phyloP scores from a whole-genome alignment of 2,113 vertebrate genomes.

The Corythaeola cristata region DNA sequence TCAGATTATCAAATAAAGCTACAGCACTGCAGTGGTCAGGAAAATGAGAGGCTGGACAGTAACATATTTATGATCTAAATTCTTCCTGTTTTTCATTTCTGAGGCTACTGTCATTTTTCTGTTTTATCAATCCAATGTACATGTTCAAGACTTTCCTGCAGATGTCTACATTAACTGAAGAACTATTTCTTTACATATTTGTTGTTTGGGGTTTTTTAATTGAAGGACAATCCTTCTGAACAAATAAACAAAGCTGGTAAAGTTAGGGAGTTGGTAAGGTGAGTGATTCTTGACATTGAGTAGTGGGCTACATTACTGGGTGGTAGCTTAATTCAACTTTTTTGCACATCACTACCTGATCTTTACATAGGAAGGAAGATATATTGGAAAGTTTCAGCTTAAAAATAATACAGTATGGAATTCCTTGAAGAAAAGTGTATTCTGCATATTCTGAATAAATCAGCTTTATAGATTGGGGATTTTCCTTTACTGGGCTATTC shows the following conservation, averaged over 20 bases:
- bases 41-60: neutral
- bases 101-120: neutral
- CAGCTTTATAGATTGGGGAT: neutral
- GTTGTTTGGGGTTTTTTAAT: neutral
- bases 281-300: neutral
- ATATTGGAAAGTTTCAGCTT: neutral
- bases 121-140: neutral
- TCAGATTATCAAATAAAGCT: slow-evolving; percentile 19
- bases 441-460: neutral
- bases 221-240: slow-evolving; percentile 6
- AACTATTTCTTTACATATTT: neutral
- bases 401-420: neutral
- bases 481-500: neutral
- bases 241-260: neutral
- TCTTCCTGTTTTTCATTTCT: slow-evolving; percentile 39
- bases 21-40: neutral
- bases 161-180: neutral
- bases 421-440: neutral
- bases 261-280: neutral
- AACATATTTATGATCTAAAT: slow-evolving; percentile 39
- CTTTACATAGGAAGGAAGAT: neutral
- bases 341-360: neutral
- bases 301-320: neutral
- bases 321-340: neutral
- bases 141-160: neutral